A percentile compares a stretch with the other conserved stretches of the same genome.
phyloP scores from a whole-genome alignment of 1,140 invertebrate genomes.

The Diachasmimorpha longicaudata region DNA sequence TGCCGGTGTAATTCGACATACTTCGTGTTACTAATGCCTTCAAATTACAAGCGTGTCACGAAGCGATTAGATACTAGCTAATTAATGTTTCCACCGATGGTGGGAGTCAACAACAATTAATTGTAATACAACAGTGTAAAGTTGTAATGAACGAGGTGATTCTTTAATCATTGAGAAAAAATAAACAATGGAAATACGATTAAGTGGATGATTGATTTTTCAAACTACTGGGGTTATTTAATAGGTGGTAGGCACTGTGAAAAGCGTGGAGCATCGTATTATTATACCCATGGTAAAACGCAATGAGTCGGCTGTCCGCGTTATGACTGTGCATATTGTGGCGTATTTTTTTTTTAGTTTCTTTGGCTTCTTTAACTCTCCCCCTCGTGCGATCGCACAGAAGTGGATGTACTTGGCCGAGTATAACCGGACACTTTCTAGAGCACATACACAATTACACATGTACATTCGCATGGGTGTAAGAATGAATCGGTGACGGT shows the following conservation, averaged over 20 bases:
- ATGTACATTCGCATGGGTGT: neutral
- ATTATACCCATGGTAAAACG: conserved; percentile 52
- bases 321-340: conserved; percentile 60
- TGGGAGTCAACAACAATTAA: too few relatives aligned
- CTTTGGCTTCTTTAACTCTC: conserved; percentile 9
- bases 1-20: too few relatives aligned
- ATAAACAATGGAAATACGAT: neutral
- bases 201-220: conserved; percentile 2
- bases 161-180: neutral
- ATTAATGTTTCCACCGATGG: too few relatives aligned
- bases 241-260: neutral
- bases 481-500: conserved; percentile 17
- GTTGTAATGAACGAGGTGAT: neutral
- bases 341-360: conserved; percentile 38
- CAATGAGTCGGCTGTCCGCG: conserved; percentile 61
- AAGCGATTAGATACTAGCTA: too few relatives aligned
- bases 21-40: too few relatives aligned
- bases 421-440: conserved; percentile 55
- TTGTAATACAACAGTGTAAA: neutral
- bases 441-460: conserved; percentile 43
- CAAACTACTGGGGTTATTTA: neutral
- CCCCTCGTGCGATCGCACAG: conserved; percentile 21
- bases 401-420: conserved; percentile 57
- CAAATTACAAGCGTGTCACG: too few relatives aligned
- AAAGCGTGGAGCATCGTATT: conserved; percentile 3